Evolutionary conservation across 2,888 invertebrate species (phyloP).

Genomic region (Anthrax anthrax): DNA sequence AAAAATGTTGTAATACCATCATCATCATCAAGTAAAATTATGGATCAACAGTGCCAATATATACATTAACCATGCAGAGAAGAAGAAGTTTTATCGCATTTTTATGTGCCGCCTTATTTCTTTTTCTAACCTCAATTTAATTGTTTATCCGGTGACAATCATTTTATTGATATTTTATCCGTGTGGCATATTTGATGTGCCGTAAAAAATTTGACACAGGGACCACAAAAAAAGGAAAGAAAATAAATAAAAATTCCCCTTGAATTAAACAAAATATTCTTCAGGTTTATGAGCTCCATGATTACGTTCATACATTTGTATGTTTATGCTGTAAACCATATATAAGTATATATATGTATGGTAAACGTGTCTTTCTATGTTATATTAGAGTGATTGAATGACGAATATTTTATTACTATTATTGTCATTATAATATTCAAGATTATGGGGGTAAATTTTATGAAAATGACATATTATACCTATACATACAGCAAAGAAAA

Average conservation of each 20-base stretch:
- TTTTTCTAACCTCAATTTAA: slow-evolving; percentile 33
- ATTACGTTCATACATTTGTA: too few relatives aligned
- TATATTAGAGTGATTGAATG: too few relatives aligned
- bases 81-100: slow-evolving; percentile 24
- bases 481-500: neutral
- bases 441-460: slow-evolving; percentile 9
- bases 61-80: too few relatives aligned
- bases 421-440: neutral
- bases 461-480: slow-evolving; percentile 8
- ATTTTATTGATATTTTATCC: slow-evolving; percentile 23
- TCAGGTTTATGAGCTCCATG: neutral
- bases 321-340: too few relatives aligned
- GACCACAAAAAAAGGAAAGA: slow-evolving; percentile 1
- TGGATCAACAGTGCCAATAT: neutral
- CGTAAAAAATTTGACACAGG: slow-evolving; percentile 12
- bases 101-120: slow-evolving; percentile 34
- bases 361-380: too few relatives aligned
- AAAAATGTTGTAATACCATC: neutral
- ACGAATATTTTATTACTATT: too few relatives aligned
- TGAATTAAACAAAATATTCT: neutral
- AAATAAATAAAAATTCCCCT: neutral
- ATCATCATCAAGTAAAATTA: neutral
- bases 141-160: slow-evolving; percentile 37
- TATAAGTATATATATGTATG: too few relatives aligned
- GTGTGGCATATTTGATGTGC: slow-evolving; percentile 13